These are phyloP conservation scores for Dicrurus megarhynchus DNA, from an alignment of 2,113 vertebrate species.

Conservation along the genomic window DNA sequence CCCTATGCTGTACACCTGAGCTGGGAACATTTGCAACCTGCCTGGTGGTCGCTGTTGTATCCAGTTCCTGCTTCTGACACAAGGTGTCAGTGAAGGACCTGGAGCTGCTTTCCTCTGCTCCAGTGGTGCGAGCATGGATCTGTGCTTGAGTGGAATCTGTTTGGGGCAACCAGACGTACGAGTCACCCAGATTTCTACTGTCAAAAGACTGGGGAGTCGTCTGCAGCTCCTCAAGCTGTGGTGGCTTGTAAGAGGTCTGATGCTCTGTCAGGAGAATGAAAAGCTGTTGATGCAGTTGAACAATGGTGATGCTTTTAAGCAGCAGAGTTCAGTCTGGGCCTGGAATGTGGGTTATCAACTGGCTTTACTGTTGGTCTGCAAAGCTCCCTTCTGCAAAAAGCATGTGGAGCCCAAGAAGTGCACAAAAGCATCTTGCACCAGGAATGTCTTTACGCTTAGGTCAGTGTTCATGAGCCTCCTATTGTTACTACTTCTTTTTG, in stretches of 20 bases:
- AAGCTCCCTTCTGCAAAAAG: accelerated
- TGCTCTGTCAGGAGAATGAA: neutral
- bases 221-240: neutral
- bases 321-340: neutral
- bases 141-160: neutral
- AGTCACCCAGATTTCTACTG: neutral
- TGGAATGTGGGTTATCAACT: neutral
- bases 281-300: neutral
- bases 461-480: neutral
- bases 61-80: constrained; percentile 34
- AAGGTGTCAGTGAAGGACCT: constrained; percentile 52
- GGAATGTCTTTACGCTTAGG: neutral
- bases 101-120: neutral
- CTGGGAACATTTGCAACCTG: neutral
- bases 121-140: neutral
- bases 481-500: neutral
- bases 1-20: no score
- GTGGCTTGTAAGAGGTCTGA: neutral
- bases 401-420: neutral
- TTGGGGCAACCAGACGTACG: neutral
- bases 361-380: neutral
- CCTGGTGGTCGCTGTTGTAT: neutral
- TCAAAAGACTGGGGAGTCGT: neutral
- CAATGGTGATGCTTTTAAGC: neutral
- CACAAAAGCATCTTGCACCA: neutral